These are phyloP conservation scores for Petroica traversi DNA, from an alignment of 2,113 vertebrate genomes.

Conservation along the genomic window DNA sequence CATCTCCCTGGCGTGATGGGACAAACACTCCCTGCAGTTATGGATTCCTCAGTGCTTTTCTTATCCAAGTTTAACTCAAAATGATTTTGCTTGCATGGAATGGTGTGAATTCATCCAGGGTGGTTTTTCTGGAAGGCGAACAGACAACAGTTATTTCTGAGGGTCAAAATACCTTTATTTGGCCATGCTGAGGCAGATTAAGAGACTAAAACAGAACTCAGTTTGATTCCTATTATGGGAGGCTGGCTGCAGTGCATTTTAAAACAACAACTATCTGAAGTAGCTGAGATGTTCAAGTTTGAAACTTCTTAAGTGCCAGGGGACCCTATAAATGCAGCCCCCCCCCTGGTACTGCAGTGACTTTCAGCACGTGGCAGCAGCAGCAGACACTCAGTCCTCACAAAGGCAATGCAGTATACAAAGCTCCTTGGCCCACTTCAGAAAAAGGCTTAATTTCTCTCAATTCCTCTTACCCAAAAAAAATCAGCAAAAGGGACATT, in stretches of 20 bases:
- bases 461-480: neutral
- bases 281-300: neutral
- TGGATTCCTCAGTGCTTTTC: neutral
- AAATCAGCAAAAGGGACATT: neutral
- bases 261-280: slow-evolving; percentile 42
- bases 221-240: slow-evolving; percentile 61
- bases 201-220: slow-evolving; percentile 48
- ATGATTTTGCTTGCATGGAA: slow-evolving; percentile 22
- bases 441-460: neutral
- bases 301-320: neutral
- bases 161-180: slow-evolving; percentile 65
- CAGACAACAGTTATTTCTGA: neutral
- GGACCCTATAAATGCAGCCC: neutral
- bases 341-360: neutral
- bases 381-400: neutral
- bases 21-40: neutral
- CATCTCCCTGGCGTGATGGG: neutral
- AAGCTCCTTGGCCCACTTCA: neutral
- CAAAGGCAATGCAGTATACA: rapidly evolving
- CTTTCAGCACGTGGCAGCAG: neutral
- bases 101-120: slow-evolving; percentile 19
- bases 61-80: slow-evolving; percentile 34
- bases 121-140: slow-evolving; percentile 30
- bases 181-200: slow-evolving; percentile 42
- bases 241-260: slow-evolving; percentile 23